phyloP scores from a whole-genome alignment of 2,888 invertebrate species.

The Tetragnatha montana region DNA sequence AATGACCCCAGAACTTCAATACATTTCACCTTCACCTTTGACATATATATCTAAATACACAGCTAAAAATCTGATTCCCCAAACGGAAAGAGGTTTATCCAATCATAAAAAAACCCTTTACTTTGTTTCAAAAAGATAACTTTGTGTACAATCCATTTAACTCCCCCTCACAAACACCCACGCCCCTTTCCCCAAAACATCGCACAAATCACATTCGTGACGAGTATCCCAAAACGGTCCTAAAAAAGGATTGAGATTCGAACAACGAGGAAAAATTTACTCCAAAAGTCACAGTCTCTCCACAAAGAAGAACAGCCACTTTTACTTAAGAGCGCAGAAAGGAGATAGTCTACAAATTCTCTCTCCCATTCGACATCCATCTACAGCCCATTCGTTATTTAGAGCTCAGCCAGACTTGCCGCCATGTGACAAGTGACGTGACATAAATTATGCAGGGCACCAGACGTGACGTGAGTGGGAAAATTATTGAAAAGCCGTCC shows the following conservation, averaged over 20 bases:
- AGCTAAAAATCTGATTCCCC: too few relatives aligned
- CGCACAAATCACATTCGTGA: conserved; percentile 11
- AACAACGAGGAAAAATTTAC: conserved; percentile 10
- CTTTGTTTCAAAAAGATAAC: neutral
- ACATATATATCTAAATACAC: too few relatives aligned
- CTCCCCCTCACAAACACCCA: neutral
- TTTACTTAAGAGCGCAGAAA: conserved; percentile 18
- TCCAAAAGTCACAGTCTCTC: neutral
- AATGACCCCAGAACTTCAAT: too few relatives aligned
- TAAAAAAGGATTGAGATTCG: neutral
- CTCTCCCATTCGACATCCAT: conserved; percentile 13
- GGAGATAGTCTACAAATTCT: conserved; percentile 9
- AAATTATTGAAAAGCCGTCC: neutral
- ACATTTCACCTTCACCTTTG: too few relatives aligned
- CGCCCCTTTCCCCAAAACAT: neutral
- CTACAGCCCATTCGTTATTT: conserved; percentile 47
- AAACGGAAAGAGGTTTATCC: too few relatives aligned
- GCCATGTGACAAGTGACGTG: conserved; percentile 49
- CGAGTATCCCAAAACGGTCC: neutral
- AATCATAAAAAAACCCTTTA: neutral
- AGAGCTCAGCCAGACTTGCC: conserved; percentile 36
- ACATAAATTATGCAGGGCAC: conserved; percentile 55
- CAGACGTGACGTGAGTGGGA: conserved; percentile 31
- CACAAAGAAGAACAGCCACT: neutral
- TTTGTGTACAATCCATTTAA: neutral